Percentiles rank a stretch among this genome's conserved stretches.
Conservation (phyloP, 2,113 vertebrate species). For the Vulpes ferrilata region DNA sequence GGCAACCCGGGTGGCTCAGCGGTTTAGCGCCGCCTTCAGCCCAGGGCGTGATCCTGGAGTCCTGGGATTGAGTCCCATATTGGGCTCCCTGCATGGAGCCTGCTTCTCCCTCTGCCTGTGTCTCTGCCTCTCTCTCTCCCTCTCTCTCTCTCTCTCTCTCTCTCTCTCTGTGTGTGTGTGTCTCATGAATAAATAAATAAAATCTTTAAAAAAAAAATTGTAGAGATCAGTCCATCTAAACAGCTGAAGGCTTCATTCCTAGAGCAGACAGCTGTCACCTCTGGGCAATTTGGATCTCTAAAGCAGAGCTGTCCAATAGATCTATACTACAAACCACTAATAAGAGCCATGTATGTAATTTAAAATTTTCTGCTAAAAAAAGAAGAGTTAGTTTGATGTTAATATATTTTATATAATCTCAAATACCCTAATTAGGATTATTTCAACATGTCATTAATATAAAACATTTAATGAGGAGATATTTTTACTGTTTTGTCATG, state of each 20-base stretch:
- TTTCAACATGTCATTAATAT: background rate
- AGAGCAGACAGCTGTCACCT: background rate
- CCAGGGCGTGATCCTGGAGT: too few species aligned
- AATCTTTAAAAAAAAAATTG: too few species aligned
- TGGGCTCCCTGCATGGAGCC: too few species aligned
- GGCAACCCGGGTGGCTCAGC: too few species aligned
- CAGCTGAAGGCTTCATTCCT: background rate
- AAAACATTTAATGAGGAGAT: background rate
- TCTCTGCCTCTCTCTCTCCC: too few species aligned
- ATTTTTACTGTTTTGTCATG: background rate
- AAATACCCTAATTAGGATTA: background rate
- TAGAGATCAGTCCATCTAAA: background rate
- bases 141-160: too few species aligned
- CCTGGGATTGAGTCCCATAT: too few species aligned
- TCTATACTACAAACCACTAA: background rate
- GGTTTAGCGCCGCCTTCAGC: too few species aligned
- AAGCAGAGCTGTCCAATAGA: background rate
- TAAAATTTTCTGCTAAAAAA: background rate
- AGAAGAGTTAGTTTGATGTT: background rate
- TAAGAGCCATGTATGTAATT: background rate
- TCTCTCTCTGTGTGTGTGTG: too few species aligned
- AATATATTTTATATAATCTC: background rate
- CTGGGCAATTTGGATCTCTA: background rate
- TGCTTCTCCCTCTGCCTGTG: too few species aligned
- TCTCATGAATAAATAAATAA: too few species aligned